Evolutionary conservation across 2,888 invertebrate species (phyloP).

Genomic region (Agrilus cyanescens): DNA sequence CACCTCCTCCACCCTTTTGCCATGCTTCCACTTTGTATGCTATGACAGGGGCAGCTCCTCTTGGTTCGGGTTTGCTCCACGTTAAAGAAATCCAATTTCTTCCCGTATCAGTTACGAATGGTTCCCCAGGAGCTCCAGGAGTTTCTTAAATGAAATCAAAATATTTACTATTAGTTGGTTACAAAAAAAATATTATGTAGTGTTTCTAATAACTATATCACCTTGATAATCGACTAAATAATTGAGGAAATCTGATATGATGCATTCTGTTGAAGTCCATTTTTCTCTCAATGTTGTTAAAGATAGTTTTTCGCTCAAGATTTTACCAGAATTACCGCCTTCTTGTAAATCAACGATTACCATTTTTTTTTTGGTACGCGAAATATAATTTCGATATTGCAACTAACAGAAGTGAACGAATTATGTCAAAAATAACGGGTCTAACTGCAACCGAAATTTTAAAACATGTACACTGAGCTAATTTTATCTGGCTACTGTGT

Average conservation of each 20-base stretch:
- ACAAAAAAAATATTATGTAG: constrained; percentile 1
- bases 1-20: constrained; percentile 66
- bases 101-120: constrained; percentile 68
- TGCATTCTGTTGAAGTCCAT: constrained; percentile 28
- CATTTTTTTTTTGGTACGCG: too few relatives aligned
- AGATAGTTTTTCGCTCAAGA: constrained; percentile 14
- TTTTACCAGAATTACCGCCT: too few relatives aligned
- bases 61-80: constrained; percentile 67
- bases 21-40: constrained; percentile 76
- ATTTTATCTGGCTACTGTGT: constrained; percentile 9
- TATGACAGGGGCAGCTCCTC: constrained; percentile 61
- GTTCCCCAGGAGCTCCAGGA: constrained; percentile 65
- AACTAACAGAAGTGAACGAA: too few relatives aligned
- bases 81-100: constrained; percentile 71
- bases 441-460: constrained; percentile 3
- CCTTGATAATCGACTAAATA: constrained; percentile 42
- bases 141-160: constrained; percentile 50
- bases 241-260: constrained; percentile 36
- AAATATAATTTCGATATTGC: too few relatives aligned
- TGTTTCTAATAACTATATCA: constrained; percentile 18
- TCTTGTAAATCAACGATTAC: too few relatives aligned
- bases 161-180: constrained; percentile 5
- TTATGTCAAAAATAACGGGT: neutral
- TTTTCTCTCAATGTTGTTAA: constrained; percentile 24
- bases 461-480: constrained; percentile 7